A percentile compares a stretch with the other conserved stretches of the same genome.
Evolutionary conservation across 2,797 vertebrate genomes (phyloP).

Genomic region (Acridotheres tristis): DNA sequence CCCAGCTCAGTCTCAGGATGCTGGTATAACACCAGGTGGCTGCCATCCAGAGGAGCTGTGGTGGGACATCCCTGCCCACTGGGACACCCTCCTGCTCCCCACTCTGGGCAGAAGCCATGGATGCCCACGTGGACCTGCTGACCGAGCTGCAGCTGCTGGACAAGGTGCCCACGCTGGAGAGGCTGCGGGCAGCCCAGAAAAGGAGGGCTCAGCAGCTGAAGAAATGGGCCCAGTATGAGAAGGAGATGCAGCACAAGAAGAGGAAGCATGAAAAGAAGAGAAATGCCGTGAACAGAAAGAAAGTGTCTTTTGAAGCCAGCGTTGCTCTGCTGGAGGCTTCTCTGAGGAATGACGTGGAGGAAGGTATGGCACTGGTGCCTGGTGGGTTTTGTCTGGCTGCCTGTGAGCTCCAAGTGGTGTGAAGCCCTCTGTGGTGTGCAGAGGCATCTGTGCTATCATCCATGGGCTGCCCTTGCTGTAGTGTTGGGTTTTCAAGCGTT

Average conservation of each 20-base stretch:
- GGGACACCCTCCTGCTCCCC: not conserved
- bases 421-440: not conserved
- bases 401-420: not conserved
- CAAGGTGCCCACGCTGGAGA: conserved; percentile 93
- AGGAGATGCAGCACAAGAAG: conserved; percentile 94
- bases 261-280: conserved; percentile 89
- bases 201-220: conserved; percentile 95
- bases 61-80: not conserved
- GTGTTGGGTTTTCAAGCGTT: not conserved
- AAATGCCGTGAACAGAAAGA: conserved; percentile 76
- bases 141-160: conserved; percentile 96
- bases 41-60: not conserved
- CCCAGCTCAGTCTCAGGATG: not conserved
- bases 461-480: not conserved
- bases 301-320: conserved; percentile 90
- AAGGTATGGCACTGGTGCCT: conserved; percentile 80
- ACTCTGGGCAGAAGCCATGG: conserved; percentile 74
- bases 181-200: conserved; percentile 93
- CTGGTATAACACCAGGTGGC: conserved; percentile 55
- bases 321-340: conserved; percentile 94
- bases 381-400: not conserved
- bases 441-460: not conserved
- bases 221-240: conserved; percentile 95
- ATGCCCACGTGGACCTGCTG: conserved; percentile 93
- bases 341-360: conserved; percentile 90